Evolutionary conservation across 2,113 vertebrate genomes (phyloP).

Genomic region (Hippolais icterina): DNA sequence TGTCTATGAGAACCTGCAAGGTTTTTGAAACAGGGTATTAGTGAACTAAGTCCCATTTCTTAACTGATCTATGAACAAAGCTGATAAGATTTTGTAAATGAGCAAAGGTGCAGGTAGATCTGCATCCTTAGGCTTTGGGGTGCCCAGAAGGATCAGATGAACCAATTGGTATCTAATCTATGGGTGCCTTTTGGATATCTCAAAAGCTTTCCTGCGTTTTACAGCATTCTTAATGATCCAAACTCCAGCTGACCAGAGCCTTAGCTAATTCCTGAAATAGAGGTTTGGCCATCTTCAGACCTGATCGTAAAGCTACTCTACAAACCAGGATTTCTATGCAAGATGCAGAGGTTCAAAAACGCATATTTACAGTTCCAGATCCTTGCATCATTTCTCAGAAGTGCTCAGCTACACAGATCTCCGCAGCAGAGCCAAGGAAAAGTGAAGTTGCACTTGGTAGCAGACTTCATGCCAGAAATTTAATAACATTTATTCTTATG

Average conservation of each 20-base stretch:
- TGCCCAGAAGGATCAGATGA: neutral
- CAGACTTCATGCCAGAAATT: neutral
- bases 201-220: neutral
- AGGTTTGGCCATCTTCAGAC: neutral
- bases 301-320: neutral
- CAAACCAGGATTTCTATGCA: neutral
- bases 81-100: neutral
- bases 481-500: neutral
- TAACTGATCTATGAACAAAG: neutral
- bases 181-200: neutral
- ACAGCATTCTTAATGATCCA: neutral
- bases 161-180: neutral
- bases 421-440: neutral
- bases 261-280: neutral
- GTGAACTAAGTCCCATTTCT: neutral
- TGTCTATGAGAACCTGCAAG: neutral
- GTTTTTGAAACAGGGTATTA: neutral
- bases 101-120: neutral
- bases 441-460: neutral
- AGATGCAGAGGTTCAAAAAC: neutral
- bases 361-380: neutral
- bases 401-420: neutral
- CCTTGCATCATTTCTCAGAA: neutral
- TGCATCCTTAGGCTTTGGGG: neutral
- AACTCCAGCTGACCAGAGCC: neutral